Evolutionary conservation across 2,888 invertebrate species (phyloP), one percentile per base, ranked within the genome.

Genomic region (Poecilobothrus nobilitatus): DNA sequence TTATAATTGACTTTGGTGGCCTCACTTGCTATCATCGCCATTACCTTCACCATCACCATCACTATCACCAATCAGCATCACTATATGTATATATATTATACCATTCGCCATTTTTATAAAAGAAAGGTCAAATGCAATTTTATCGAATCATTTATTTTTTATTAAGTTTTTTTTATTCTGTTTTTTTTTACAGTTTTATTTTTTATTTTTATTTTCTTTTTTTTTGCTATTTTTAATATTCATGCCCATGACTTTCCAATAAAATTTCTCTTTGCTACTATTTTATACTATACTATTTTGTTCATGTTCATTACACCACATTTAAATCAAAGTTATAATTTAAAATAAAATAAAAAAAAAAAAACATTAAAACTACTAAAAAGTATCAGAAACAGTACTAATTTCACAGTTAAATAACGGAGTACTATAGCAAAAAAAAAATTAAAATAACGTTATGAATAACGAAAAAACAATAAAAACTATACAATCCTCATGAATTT

Each of bases 111-210:
- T 37, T 37, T 10, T 37, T 12, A 37, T 37, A 8, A 37, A 1
- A 8, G 37, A 37, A 53, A 53, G 53, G 53, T 53, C 53, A 53
- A 53, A 53, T 53, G 53, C 53, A 53, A 53, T 53, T 53, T 53
- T 53, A 53, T 53, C 53, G 53, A 53, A 53, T 53, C 53, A 53
- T 53, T 53, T 53, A 53, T 53, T 53, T 53, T 37, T 37, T 10
- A 37, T 37, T 37, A 4, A 37, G 2, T 37, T 37, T 37, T n/a
- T 53, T 53, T 18, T 9, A 18, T 53, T 53, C 15, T 18, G 18
- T 18, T 53, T 53, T 53, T 8, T 53, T 18, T 53, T 8, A 10
- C 37, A 10, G 10, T 37, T 37, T 37, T 53, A 4, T 10, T 12
- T 37, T 37, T 37, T 37, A 4, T 37, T 37, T 10, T 8, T 37